Percentiles rank a stretch among this genome's conserved stretches.
Conservation (phyloP, 2,888 invertebrate species). For the Allygus modestus region DNA sequence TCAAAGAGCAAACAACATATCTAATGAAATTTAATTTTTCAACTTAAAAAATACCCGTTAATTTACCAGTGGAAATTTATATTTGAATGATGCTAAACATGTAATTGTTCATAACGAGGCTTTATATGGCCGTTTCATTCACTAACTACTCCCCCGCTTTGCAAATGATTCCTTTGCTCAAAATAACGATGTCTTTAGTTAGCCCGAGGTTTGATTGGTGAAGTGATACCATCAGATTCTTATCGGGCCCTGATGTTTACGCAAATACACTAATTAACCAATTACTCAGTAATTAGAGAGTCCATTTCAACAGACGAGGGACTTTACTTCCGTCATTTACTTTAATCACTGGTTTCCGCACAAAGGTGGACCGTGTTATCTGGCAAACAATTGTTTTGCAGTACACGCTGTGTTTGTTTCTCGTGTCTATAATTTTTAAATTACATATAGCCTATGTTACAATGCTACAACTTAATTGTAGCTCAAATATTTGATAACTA, state of each 20-base stretch:
- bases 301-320: background rate
- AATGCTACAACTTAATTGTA: too few species aligned
- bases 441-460: too few species aligned
- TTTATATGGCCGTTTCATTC: background rate
- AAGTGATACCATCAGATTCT: background rate
- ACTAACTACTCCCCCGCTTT: background rate
- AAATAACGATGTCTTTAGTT: conserved; percentile 16
- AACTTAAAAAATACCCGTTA: too few species aligned
- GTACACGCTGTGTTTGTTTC: too few species aligned
- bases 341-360: background rate
- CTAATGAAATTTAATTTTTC: too few species aligned
- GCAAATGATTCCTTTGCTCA: background rate
- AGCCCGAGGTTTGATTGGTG: conserved; percentile 3
- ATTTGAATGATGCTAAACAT: background rate
- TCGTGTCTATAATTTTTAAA: too few species aligned
- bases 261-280: conserved; percentile 30
- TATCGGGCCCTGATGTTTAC: background rate
- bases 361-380: background rate
- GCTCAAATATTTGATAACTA: too few species aligned
- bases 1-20: too few species aligned
- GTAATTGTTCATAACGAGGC: background rate
- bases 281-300: conserved; percentile 6
- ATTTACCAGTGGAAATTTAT: background rate
- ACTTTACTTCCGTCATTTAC: conserved; percentile 14
- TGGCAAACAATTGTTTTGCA: background rate